Base-by-base conservation (phyloP, 2,888 invertebrate species). In the Nymphalis urticae region DNA sequence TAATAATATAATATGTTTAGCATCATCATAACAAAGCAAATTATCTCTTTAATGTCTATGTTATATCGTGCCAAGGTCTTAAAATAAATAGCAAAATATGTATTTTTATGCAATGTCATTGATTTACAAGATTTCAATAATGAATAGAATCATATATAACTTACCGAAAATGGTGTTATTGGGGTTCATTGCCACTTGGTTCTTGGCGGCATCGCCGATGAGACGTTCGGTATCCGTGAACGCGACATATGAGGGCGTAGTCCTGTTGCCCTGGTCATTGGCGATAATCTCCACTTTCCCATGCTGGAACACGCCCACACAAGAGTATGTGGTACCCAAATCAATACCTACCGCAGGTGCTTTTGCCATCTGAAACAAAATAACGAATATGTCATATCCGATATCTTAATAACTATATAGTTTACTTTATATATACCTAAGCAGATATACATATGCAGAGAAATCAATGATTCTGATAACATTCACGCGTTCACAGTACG, bases 321-420 rank as follows among this genome's bases (percentile, higher is more conserved):
- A 98, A 66, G 98, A 98, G 92, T 98, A 98, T 75, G 98, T 98
- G 78, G 98, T 98, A 78, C 98, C 98, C 91, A 98, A 94, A 94
- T 98, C 98, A 92, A 98, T 98, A 94, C 98, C 98, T 85, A 98
- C 96, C 87, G 97, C 97, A 84, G 97, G 97, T 94, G 96, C 95
- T 92, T 96, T 96, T 72, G 91, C 93, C 93, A 94, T 94, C 94
- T 94, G 82, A 5, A 85, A 86, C 81, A 80, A 82, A 69, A 51
- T 1, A 47, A 62, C 58, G 19, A 17, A 60, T 47, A 47, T 47
- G 69, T 64, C 69, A 32, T n/a, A 36, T 42, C n/a, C 36, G 50
- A 17, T 8, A 50, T 19, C 50, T 0, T 5, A 42, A 3, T 4
- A 13, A 13, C 4, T 13, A 42, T 42, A 42, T 4, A 42, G 42